A percentile compares a stretch with the other conserved stretches of the same genome.
phyloP scores from a whole-genome alignment of 64 coral and sea anemone genomes.

The Exaiptasia diaphana region DNA sequence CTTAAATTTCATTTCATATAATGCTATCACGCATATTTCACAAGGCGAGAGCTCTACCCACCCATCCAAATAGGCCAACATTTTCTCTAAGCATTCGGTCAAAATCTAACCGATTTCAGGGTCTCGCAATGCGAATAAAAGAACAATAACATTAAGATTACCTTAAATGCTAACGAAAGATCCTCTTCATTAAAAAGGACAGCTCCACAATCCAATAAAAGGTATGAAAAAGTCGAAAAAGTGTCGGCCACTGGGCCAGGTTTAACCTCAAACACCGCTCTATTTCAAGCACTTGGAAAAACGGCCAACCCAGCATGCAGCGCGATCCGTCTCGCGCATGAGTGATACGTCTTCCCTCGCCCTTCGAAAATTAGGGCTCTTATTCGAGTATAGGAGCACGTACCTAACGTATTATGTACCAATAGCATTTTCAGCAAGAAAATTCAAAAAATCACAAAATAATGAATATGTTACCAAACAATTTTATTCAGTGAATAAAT shows the following conservation, averaged over 20 bases:
- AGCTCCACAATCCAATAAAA: conserved; percentile 29
- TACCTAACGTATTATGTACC: no score
- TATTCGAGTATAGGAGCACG: no score
- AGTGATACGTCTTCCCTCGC: neutral
- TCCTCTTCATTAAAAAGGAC: conserved; percentile 63
- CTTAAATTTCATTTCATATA: no score
- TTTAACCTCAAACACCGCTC: conserved; percentile 98
- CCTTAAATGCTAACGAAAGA: conserved; percentile 43
- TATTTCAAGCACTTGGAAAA: conserved; percentile 93
- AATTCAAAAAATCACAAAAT: no score
- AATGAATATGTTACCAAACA: no score
- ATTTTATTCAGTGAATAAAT: no score
- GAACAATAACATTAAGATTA: conserved; percentile 35
- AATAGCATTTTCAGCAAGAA: no score
- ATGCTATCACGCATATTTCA: conserved; percentile 90
- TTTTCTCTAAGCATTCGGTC: conserved; percentile 11
- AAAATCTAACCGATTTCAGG: conserved; percentile 28
- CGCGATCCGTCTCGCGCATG: conserved; percentile 1
- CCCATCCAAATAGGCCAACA: conserved; percentile 60
- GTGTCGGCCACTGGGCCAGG: conserved; percentile 37
- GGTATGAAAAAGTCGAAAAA: conserved; percentile 52
- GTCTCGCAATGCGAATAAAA: neutral
- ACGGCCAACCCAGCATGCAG: conserved; percentile 95
- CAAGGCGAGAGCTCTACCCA: conserved; percentile 76
- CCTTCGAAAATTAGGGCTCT: neutral